A percentile compares a stretch with the other conserved stretches of the same genome.
Evolutionary conservation across 2,888 invertebrate genomes (phyloP).

Genomic region (Tetheella fluctuosa): DNA sequence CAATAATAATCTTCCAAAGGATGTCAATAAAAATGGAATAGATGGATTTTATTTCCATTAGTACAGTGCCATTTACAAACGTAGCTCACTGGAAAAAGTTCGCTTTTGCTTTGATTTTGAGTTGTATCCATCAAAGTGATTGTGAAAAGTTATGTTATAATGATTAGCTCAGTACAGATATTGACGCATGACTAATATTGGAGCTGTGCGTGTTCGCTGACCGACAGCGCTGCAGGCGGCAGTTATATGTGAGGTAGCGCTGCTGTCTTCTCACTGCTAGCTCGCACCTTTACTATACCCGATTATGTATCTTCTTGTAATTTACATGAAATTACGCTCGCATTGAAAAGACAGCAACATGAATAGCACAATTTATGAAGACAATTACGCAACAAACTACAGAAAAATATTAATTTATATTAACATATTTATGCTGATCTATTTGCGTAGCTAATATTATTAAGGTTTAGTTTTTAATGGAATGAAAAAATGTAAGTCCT

Average conservation of each 20-base stretch:
- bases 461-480: slow-evolving; percentile 69
- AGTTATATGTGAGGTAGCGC: slow-evolving; percentile 26
- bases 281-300: too few relatives aligned
- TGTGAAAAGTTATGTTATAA: neutral
- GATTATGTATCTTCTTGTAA: neutral
- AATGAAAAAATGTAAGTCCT: slow-evolving; percentile 48
- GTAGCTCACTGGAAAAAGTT: neutral
- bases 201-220: slow-evolving; percentile 19
- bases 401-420: slow-evolving; percentile 56
- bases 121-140: neutral
- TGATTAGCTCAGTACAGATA: too few relatives aligned
- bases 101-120: neutral
- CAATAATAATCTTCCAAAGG: neutral
- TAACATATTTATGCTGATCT: slow-evolving; percentile 58
- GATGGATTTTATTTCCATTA: neutral
- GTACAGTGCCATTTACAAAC: neutral
- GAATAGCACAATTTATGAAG: slow-evolving; percentile 63
- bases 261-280: slow-evolving; percentile 54
- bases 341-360: slow-evolving; percentile 51
- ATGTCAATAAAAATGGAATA: neutral
- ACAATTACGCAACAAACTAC: slow-evolving; percentile 69
- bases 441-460: slow-evolving; percentile 68
- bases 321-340: slow-evolving; percentile 34
- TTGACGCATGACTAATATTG: neutral
- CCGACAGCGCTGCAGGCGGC: slow-evolving; percentile 19